Evolutionary conservation across 2,797 vertebrate genomes (phyloP), one percentile per base, ranked within the genome.

Genomic region (Muscicapa comitata): DNA sequence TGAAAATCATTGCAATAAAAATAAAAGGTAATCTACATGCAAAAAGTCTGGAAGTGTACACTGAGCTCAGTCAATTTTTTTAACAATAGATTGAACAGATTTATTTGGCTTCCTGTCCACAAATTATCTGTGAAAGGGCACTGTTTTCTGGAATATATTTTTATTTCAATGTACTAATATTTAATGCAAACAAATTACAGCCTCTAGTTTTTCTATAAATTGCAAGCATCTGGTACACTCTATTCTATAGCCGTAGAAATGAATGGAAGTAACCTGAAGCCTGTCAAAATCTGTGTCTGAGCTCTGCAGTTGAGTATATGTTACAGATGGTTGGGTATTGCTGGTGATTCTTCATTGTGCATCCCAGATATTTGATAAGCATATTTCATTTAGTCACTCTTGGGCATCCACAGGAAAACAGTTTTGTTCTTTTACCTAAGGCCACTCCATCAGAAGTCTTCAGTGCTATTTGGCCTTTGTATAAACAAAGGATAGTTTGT

Each of bases 161-260:
- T 85, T 94, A 81, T 95, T 93, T 86, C 57, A 86, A 68, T 80
- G 40, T 65, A 93, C 87, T 95, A 94, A 93, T 93, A 94, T 90
- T 96, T 94, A 93, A 94, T 84, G 79, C 21, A 93, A 91, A 75
- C 43, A 93, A 94, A 94, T 88, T 88, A 78, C 59, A 90, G 33
- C 33, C 73, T 81, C 76, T 79, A 86, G n/a, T 73, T 86, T 84
- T 86, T 70, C 79, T 78, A 84, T 45, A 94, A 88, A 94, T 91
- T 93, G 62, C 59, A 78, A 90, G 79, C 66, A 88, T 86, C 82
- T 94, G 76, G 50, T 80, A 62, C 6, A 29, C 35, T 77, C 23
- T 28, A 17, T 68, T 73, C 65, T 90, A 55, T 47, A 81, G 62
- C 40, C 81, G 33, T 43, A 79, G 84, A 93, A 92, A 91, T 68